A percentile compares a stretch with the other conserved stretches of the same genome.
These are phyloP conservation scores for Ditylenchus dipsaci DNA, from an alignment of 1,140 invertebrate genomes.

Conservation along the genomic window DNA sequence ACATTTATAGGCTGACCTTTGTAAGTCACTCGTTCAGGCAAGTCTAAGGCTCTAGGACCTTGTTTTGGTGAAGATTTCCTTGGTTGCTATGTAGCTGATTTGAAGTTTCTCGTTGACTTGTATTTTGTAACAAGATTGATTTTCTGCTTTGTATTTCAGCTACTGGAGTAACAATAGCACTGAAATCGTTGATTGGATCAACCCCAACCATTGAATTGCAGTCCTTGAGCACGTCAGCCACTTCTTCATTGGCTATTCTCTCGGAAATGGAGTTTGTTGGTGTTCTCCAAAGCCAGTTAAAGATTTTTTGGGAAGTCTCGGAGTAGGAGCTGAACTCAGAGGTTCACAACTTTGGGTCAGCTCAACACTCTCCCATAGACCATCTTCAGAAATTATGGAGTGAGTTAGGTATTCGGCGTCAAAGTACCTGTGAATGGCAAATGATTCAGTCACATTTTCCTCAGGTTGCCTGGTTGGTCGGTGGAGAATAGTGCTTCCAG, in stretches of 20 bases:
- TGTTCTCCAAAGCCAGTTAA: neutral
- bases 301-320: neutral
- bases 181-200: neutral
- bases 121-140: neutral
- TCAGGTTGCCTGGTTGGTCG: neutral
- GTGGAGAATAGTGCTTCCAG: neutral
- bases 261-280: neutral
- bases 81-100: neutral
- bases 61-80: neutral
- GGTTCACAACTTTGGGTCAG: neutral
- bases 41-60: neutral
- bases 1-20: neutral
- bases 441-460: constrained; percentile 18
- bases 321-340: too few species aligned
- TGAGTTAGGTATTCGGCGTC: constrained; percentile 19
- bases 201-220: neutral
- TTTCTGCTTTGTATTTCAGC: neutral
- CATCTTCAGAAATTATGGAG: neutral
- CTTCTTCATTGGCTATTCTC: constrained; percentile 1
- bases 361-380: neutral
- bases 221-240: neutral
- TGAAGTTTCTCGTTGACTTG: neutral
- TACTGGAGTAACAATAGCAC: neutral
- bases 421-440: constrained; percentile 28
- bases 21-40: constrained; percentile 2